Evolutionary conservation across 2,888 invertebrate genomes (phyloP).

Genomic region (Drosophila rubida): DNA sequence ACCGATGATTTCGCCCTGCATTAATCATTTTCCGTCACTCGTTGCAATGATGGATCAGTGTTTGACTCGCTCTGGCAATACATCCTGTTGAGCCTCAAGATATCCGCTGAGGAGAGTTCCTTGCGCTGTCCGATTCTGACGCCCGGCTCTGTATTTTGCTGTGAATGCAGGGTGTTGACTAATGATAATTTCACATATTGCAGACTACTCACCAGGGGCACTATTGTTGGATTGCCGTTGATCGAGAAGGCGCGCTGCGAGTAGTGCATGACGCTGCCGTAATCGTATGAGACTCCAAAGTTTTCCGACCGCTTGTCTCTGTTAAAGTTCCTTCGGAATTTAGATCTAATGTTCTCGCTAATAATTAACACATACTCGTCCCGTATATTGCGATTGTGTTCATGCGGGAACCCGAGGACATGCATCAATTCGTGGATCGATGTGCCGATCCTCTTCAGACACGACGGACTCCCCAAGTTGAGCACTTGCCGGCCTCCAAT

Average conservation of each 20-base stretch:
- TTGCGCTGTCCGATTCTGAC: conserved; percentile 89
- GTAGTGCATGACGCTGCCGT: conserved; percentile 93
- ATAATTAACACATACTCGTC: conserved; percentile 89
- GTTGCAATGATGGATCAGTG: too few species aligned
- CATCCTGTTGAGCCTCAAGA: conserved; percentile 91
- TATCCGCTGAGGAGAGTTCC: conserved; percentile 89
- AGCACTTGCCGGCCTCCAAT: conserved; percentile 88
- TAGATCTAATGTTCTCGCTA: conserved; percentile 89
- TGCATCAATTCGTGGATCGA: conserved; percentile 92
- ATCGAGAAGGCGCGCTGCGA: conserved; percentile 90
- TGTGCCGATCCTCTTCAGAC: conserved; percentile 89
- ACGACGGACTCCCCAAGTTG: conserved; percentile 90
- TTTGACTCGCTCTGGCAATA: conserved; percentile 73
- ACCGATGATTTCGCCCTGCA: too few species aligned
- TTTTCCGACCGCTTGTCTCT: conserved; percentile 87
- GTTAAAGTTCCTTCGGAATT: conserved; percentile 89
- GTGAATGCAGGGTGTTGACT: neutral
- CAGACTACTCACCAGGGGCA: conserved; percentile 24
- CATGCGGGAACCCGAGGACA: conserved; percentile 91
- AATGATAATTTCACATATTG: neutral
- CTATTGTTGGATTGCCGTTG: conserved; percentile 85
- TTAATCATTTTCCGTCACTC: too few species aligned
- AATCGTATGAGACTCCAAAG: conserved; percentile 91
- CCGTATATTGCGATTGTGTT: conserved; percentile 91
- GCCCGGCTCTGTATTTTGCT: neutral